These are phyloP conservation scores for Pagetopsis macropterus DNA, from an alignment of 2,797 vertebrate genomes.

Conservation along the genomic window DNA sequence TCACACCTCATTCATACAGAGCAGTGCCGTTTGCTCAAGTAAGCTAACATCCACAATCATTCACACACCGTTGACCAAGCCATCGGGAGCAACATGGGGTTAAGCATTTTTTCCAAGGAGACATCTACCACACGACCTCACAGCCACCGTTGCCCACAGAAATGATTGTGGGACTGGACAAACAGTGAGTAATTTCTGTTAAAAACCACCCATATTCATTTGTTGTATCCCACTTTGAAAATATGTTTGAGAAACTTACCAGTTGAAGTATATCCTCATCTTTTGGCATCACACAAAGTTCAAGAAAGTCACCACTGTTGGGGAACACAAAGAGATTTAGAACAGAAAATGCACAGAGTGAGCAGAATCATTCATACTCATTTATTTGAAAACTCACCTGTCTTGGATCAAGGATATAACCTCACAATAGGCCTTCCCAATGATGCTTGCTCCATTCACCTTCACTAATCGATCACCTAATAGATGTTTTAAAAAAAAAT, in stretches of 20 bases:
- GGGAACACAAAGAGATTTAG: constrained; percentile 17
- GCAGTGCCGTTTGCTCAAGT: too few species aligned
- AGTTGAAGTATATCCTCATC: constrained; percentile 98
- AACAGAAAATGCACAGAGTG: neutral
- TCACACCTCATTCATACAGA: too few species aligned
- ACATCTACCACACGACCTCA: too few species aligned
- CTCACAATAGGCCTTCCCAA: constrained; percentile 97
- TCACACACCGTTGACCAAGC: too few species aligned
- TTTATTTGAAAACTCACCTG: constrained; percentile 84
- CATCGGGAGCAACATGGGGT: too few species aligned
- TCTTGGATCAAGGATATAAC: constrained; percentile 98
- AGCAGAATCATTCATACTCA: neutral
- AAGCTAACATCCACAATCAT: too few species aligned
- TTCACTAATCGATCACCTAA: constrained; percentile 97
- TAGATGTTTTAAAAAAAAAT: neutral
- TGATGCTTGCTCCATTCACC: constrained; percentile 97
- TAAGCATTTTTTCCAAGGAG: too few species aligned
- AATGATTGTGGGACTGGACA: neutral
- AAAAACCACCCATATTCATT: neutral
- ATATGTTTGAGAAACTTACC: constrained; percentile 81
- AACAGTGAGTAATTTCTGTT: neutral
- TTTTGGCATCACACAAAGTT: constrained; percentile 99
- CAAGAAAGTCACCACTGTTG: constrained; percentile 91
- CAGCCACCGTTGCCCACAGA: neutral
- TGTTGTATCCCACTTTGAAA: constrained; percentile 1